These are phyloP conservation scores for Virgularia gustaviana DNA, from an alignment of 92 coral and sea anemone genomes.

Conservation along the genomic window DNA sequence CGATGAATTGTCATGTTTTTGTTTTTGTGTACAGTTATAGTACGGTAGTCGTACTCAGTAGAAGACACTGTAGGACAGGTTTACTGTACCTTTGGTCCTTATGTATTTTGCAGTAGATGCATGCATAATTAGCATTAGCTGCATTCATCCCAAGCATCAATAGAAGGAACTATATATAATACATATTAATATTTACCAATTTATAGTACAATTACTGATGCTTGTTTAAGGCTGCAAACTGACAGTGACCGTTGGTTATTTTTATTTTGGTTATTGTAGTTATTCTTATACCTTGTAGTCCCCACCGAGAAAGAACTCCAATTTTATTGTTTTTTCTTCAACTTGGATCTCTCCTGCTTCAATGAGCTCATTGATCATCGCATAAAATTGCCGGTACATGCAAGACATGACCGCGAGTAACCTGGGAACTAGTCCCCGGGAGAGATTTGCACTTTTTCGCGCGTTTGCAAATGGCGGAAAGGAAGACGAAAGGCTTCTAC, in stretches of 20 bases:
- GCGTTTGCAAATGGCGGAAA: too few relatives aligned
- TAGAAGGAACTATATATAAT: constrained; percentile 36
- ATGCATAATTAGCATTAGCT: constrained; percentile 41
- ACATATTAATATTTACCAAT: too few relatives aligned
- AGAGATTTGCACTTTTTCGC: constrained; percentile 6
- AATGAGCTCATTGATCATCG: background rate
- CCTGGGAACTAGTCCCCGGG: background rate
- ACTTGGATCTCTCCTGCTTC: constrained; percentile 8
- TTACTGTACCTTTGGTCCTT: constrained; percentile 37
- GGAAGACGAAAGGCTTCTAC: background rate
- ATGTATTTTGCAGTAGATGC: constrained; percentile 53
- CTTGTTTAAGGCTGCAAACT: background rate
- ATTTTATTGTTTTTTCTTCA: constrained; percentile 5
- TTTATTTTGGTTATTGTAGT: constrained; percentile 1
- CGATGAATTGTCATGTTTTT: too few relatives aligned
- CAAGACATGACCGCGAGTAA: background rate
- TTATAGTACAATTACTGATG: too few relatives aligned
- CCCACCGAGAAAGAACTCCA: constrained; percentile 19
- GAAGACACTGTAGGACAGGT: background rate
- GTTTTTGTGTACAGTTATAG: too few relatives aligned
- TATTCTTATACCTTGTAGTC: constrained; percentile 17
- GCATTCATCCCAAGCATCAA: constrained; percentile 51
- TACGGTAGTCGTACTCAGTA: background rate
- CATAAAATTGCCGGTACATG: background rate
- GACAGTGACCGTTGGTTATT: background rate